These are phyloP conservation scores for Chelidonichthys spinosus DNA, from an alignment of 2,797 vertebrate species.

Conservation along the genomic window DNA sequence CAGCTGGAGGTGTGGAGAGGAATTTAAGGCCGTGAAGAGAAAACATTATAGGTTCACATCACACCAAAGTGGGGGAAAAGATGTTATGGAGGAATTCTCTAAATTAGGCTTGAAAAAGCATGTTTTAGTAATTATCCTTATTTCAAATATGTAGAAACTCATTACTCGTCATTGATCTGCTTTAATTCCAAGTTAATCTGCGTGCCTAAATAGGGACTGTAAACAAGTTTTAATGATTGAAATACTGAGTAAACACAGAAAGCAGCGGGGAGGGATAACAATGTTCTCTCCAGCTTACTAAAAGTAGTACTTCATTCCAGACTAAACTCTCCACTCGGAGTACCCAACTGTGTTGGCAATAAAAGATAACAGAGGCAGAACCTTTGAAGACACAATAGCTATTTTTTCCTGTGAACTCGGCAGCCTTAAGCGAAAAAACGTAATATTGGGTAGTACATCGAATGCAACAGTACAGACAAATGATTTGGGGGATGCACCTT, in stretches of 20 bases:
- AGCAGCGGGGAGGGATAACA: background rate
- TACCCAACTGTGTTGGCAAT: background rate
- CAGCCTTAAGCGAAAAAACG: slow-evolving; percentile 14
- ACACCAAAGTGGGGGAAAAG: slow-evolving; percentile 15
- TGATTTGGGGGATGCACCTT: slow-evolving; percentile 6
- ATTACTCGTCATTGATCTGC: slow-evolving; percentile 14
- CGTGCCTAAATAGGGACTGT: background rate
- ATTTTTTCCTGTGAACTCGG: slow-evolving; percentile 20
- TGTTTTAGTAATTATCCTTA: slow-evolving; percentile 5
- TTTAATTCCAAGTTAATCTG: slow-evolving; percentile 14
- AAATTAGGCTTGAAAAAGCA: background rate
- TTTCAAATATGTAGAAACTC: slow-evolving; percentile 2
- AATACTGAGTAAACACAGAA: background rate
- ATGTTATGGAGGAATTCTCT: background rate
- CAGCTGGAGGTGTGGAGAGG: slow-evolving; percentile 53
- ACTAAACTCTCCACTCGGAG: background rate
- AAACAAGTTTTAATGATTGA: slow-evolving; percentile 18
- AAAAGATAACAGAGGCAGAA: slow-evolving; percentile 16
- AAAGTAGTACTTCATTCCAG: slow-evolving; percentile 17
- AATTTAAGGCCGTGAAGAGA: slow-evolving; percentile 29
- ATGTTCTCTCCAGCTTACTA: slow-evolving; percentile 21
- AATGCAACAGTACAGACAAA: slow-evolving; percentile 6
- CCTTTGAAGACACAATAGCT: slow-evolving; percentile 19
- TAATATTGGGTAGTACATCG: slow-evolving; percentile 25
- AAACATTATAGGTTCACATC: slow-evolving; percentile 19